phyloP scores from a whole-genome alignment of 2,113 vertebrate genomes.

The Cynoglossus semilaevis region DNA sequence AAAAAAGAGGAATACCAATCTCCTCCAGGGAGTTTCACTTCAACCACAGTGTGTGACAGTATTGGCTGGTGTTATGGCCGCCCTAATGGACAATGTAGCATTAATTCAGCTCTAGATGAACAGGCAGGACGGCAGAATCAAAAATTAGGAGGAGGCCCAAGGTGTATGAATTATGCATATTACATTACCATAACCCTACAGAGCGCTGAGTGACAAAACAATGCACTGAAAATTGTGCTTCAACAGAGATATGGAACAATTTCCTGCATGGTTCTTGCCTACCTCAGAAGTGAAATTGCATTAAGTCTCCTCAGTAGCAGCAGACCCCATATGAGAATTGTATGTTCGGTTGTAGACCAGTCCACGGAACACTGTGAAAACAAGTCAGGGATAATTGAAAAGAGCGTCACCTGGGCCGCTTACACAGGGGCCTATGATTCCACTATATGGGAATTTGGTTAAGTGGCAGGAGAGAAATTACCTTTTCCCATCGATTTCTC shows the following conservation, averaged over 20 bases:
- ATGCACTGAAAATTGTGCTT: slow-evolving; percentile 84
- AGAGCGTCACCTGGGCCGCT: slow-evolving; percentile 82
- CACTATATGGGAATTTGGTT: slow-evolving; percentile 81
- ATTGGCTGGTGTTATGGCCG: slow-evolving; percentile 75
- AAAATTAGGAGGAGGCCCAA: slow-evolving; percentile 77
- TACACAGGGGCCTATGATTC: slow-evolving; percentile 83
- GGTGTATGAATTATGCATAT: slow-evolving; percentile 93
- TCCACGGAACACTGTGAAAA: slow-evolving; percentile 87
- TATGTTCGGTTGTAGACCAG: slow-evolving; percentile 74
- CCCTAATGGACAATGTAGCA: slow-evolving; percentile 80
- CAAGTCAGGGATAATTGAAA: slow-evolving; percentile 93
- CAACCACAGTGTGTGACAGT: slow-evolving; percentile 73
- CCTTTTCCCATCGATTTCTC: slow-evolving; percentile 93
- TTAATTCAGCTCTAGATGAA: slow-evolving; percentile 88
- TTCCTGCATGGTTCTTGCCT: slow-evolving; percentile 90
- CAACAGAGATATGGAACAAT: slow-evolving; percentile 90
- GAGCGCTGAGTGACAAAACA: slow-evolving; percentile 76
- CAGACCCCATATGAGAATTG: slow-evolving; percentile 79
- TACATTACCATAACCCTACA: slow-evolving; percentile 81
- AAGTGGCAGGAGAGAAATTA: slow-evolving; percentile 87
- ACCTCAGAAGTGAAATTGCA: slow-evolving; percentile 90
- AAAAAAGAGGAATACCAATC: slow-evolving; percentile 60
- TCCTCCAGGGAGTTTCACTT: slow-evolving; percentile 68
- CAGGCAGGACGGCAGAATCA: slow-evolving; percentile 82
- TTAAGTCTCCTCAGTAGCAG: slow-evolving; percentile 85